Evolutionary conservation across 2,113 vertebrate genomes (phyloP), one percentile per base, ranked within the genome.

Genomic region (Cynocephalus volans): DNA sequence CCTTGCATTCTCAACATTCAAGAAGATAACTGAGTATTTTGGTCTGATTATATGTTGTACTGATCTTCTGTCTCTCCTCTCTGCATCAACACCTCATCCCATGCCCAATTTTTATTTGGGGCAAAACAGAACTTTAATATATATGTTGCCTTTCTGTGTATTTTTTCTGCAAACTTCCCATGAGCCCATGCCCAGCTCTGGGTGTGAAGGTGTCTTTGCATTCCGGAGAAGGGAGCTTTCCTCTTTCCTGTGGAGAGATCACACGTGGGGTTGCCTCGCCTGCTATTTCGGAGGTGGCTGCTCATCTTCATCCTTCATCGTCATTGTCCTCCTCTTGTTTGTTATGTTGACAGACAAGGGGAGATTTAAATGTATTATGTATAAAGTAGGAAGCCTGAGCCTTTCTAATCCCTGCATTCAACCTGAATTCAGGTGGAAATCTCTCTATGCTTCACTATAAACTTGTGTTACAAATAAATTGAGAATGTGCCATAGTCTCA

Each of bases 401-500:
- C 76, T 45, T 97, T 67, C 65, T 93, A 31, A 75, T 75, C 33
- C 17, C 75, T 94, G 0, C 58, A 60, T 89, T 96, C 97, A 33
- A 60, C 58, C 56, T 94, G 19, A 8, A 1, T 45, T 31, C 45
- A 41, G 54, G 31, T 96, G 28, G 41, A 95, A 97, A 36, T 80
- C 28, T 88, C 15, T 54, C 1, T 19, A 14, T 17, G 1, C 15
- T 28, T 54, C 24, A 41, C 26, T 31, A 4, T 73, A 64, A 72
- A 69, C 19, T 58, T 67, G 36, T 41, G 21, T 81, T 95, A 67
- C 7, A 76, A 5, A 65, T 80, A 60, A 65, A 50, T 62, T 45
- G 19, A 3, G 36, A 89, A 72, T 70, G 3, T 13, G 21, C 4
- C 50, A 45, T n/a, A 26, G 86, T 91, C 64, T 67, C 77, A 41